Percentiles rank a stretch among this genome's conserved stretches.
Evolutionary conservation across 2,113 vertebrate genomes (phyloP).

Genomic region (Rhynchomys soricoides): DNA sequence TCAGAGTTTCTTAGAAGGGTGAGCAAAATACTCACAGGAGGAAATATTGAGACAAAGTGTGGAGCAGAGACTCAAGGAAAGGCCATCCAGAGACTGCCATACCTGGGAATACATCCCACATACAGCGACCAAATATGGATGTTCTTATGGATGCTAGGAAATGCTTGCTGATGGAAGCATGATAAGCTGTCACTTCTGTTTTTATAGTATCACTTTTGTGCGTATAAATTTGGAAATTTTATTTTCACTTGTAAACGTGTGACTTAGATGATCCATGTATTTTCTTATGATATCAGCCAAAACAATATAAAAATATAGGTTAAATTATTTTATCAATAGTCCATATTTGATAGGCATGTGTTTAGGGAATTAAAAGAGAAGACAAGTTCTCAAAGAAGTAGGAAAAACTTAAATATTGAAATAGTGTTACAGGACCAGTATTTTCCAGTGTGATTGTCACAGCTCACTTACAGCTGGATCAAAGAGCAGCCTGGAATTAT

Average conservation of each 20-base stretch:
- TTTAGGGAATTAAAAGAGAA: not conserved
- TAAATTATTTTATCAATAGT: not conserved
- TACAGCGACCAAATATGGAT: no score
- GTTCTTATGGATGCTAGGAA: no score
- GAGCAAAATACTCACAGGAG: no score
- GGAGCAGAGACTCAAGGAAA: no score
- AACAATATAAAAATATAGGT: not conserved
- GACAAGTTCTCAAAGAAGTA: not conserved
- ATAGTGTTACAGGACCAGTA: not conserved
- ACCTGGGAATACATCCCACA: no score
- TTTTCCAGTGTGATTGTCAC: not conserved
- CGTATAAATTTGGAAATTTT: not conserved
- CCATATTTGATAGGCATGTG: not conserved
- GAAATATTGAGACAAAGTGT: no score
- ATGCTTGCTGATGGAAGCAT: no score
- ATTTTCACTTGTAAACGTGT: not conserved
- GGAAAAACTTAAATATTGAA: not conserved
- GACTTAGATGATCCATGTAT: not conserved
- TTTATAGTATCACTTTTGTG: not conserved
- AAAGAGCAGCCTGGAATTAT: not conserved
- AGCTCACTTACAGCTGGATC: not conserved
- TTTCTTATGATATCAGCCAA: not conserved
- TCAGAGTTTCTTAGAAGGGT: no score
- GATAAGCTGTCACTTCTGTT: no score
- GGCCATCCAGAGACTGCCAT: no score